Base-by-base conservation (phyloP, 2,113 vertebrate species). In the Aegotheles bennettii region DNA sequence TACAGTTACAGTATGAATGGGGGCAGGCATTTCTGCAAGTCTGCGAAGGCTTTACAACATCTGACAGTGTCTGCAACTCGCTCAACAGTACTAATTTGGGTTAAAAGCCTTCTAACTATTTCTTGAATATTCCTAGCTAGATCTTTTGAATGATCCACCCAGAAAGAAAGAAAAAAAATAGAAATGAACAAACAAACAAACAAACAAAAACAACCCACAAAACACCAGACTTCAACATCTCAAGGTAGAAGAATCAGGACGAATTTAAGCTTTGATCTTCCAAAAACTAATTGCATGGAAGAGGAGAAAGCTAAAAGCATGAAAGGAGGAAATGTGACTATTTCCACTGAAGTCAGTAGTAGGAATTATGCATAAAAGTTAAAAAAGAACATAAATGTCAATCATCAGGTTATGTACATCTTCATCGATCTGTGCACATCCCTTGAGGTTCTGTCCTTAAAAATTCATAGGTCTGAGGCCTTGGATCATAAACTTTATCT, bases 231-330 rank as follows among this genome's bases (percentile, higher is more conserved):
- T 93, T 95, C 80, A 85, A 81, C 29, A 94, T 43, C 84, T 89
- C 3, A 4, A 89, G 26, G 51, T 25, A 90, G 71, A 95, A 89
- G 77, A 94, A 91, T 21, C 64, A 84, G 51, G 80, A 64, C 0
- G 48, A 92, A 71, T 84, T 89, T 71, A 75, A 67, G 68, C 93
- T 96, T 94, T 96, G 90, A 96, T 96, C 95, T 96, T 84, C 43
- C 68, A 87, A 90, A 94, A 87, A 87, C 65, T 95, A 92, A 94
- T 83, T 92, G 75, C 71, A 63, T 43, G 68, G 81, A 75, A 93
- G n/a, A 36, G 40, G 21, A 95, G 59, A 94, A 90, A 95, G 51
- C 21, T 31, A 88, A 89, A 84, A 90, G 77, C 85, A 78, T 96
- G 94, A 95, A 97, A 86, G 56, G 47, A 68, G 10, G 51, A 51